phyloP scores from a whole-genome alignment of 2,888 invertebrate genomes.

The Drosophila neonasuta region DNA sequence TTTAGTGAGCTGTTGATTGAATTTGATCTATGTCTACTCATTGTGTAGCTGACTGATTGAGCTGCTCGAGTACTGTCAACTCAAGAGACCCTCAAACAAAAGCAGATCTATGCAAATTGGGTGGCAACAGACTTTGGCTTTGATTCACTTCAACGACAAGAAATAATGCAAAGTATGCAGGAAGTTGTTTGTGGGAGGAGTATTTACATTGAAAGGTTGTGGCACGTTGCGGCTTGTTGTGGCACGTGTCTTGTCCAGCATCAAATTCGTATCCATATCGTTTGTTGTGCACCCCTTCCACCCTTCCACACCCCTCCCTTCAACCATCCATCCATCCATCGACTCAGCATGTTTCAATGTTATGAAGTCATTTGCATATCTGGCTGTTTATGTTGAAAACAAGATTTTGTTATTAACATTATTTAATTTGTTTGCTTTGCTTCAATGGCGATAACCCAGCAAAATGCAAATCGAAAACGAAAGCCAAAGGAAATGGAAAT shows the following conservation, averaged over 20 bases:
- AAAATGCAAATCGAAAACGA: constrained; percentile 16
- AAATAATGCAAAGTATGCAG: constrained; percentile 23
- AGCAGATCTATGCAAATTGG: constrained; percentile 60
- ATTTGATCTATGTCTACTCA: constrained; percentile 5
- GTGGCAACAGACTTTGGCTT: constrained; percentile 42
- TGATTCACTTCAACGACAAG: constrained; percentile 29
- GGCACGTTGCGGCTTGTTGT: neutral
- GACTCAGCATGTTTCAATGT: constrained; percentile 59
- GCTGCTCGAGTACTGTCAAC: constrained; percentile 15
- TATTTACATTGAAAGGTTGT: constrained; percentile 27
- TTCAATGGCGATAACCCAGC: constrained; percentile 28
- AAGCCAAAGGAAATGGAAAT: neutral
- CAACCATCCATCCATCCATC: no score
- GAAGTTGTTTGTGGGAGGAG: neutral
- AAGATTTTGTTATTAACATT: constrained; percentile 76
- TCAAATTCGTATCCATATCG: constrained; percentile 8
- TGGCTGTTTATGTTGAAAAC: constrained; percentile 74
- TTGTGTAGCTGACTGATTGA: constrained; percentile 2
- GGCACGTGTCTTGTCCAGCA: constrained; percentile 35
- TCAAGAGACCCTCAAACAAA: constrained; percentile 15
- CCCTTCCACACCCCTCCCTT: no score
- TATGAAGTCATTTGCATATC: constrained; percentile 73
- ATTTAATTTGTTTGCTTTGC: constrained; percentile 72
- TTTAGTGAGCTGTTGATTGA: constrained; percentile 11
- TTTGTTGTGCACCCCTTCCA: neutral